Evolutionary conservation across 1,140 invertebrate species (phyloP), one percentile per base, ranked within the genome.

Genomic region (Mercenaria mercenaria): DNA sequence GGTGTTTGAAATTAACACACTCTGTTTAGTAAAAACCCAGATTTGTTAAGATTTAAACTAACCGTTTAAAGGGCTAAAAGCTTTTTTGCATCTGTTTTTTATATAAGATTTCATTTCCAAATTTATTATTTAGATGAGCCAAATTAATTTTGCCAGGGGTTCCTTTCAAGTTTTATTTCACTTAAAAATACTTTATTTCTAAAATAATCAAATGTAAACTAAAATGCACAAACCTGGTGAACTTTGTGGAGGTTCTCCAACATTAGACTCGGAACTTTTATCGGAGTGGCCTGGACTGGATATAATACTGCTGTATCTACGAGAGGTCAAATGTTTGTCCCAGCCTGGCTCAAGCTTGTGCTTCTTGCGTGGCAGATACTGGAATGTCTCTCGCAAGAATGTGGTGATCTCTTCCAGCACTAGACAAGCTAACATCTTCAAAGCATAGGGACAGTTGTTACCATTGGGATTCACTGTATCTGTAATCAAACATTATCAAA

Each of bases 371-470:
- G 97, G 97, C 69, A 97, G 93, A 88, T 96, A 95, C 93, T 98
- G 96, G 95, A 99, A 99, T 0, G 99, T 99, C 96, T 99, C 99
- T 23, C 99, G 96, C 32, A 99, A 96, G 95, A 99, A 99, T 0
- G 99, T 97, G 0, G 99, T 99, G 41, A 99, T 99, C 97, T 99
- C 99, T 92, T 98, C 97, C 4, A 99, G 96, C 6, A 99, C 96
- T 56, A 99, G 97, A 95, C 99, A 99, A 0, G 99, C 99, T 18
- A 99, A 97, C 89, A 99, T 96, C 93, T 99, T 97, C 11, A 99
- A 96, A 0, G 99, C 98, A 84, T 98, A 97, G 0, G 99, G 99
- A 96, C 99, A 99, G 34, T 97, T 97, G 34, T 97, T 97, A 69
- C 98, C 98, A 89, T 97, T 98, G 0, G 97, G 96, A 95, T 98